These are phyloP conservation scores for Falcunculus frontatus DNA, from an alignment of 2,113 vertebrate species.

Conservation along the genomic window DNA sequence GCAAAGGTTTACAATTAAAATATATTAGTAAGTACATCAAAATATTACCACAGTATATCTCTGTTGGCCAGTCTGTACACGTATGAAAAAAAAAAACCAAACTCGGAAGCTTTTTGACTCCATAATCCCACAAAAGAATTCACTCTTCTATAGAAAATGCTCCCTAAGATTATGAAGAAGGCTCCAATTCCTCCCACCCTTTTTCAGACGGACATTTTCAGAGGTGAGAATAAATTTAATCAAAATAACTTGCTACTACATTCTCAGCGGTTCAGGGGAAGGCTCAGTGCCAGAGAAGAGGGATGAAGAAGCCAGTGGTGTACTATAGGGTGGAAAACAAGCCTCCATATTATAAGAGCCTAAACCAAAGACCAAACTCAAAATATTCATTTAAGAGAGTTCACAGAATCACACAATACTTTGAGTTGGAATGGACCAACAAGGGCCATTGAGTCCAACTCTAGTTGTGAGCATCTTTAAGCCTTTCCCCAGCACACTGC, in stretches of 20 bases:
- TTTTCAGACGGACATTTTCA: not conserved
- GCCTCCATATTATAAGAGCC: not conserved
- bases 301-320: not conserved
- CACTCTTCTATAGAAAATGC: not conserved
- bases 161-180: not conserved
- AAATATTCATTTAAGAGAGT: not conserved
- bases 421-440: not conserved
- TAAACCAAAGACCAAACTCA: not conserved
- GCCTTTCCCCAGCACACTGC: not conserved
- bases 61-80: not conserved
- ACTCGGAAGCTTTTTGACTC: not conserved
- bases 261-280: not conserved
- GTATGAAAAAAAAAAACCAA: not conserved
- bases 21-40: not conserved
- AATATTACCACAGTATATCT: not conserved
- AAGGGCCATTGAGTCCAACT: not conserved
- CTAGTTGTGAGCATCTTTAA: not conserved
- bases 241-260: not conserved
- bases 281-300: not conserved
- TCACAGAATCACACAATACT: not conserved
- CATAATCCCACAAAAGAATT: not conserved
- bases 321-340: not conserved
- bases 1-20: slow-evolving; percentile 36
- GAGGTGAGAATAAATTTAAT: not conserved
- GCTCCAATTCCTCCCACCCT: not conserved